These are phyloP conservation scores for Orthosia incerta DNA, from an alignment of 2,888 invertebrate species.

Conservation along the genomic window DNA sequence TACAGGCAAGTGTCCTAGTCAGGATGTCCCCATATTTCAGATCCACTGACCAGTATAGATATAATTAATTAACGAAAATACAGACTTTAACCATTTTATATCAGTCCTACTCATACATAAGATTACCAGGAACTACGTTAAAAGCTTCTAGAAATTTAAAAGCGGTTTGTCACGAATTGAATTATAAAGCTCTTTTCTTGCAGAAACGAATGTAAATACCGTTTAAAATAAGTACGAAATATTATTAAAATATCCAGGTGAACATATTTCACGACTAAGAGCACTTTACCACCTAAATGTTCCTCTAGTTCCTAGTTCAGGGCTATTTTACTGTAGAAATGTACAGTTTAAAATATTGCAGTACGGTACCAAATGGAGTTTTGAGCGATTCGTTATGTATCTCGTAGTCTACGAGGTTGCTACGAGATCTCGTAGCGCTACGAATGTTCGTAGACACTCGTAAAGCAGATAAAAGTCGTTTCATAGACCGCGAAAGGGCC, in stretches of 20 bases:
- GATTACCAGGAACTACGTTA: too few species aligned
- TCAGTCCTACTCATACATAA: too few species aligned
- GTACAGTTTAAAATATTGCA: slow-evolving; percentile 20
- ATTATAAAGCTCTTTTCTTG: not conserved
- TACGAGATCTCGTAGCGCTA: slow-evolving; percentile 48
- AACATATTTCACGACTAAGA: slow-evolving; percentile 29
- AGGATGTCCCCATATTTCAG: too few species aligned
- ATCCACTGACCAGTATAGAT: too few species aligned
- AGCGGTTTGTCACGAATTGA: too few species aligned
- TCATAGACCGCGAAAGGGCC: not conserved
- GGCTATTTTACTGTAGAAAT: slow-evolving; percentile 3
- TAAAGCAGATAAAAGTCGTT: not conserved
- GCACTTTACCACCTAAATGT: slow-evolving; percentile 24
- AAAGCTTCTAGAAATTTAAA: not conserved
- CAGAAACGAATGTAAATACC: not conserved
- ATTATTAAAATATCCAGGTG: slow-evolving; percentile 17
- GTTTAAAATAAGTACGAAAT: not conserved
- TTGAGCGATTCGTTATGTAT: too few species aligned
- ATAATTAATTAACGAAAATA: too few species aligned
- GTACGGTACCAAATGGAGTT: slow-evolving; percentile 2
- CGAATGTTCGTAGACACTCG: slow-evolving; percentile 3
- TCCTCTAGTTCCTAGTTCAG: slow-evolving; percentile 29
- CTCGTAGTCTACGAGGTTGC: slow-evolving; percentile 33
- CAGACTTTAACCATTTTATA: too few species aligned
- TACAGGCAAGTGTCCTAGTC: too few species aligned